Evolutionary conservation across 2,797 vertebrate species (phyloP), one percentile per base, ranked within the genome.

Genomic region (Tympanoctomys barrerae): DNA sequence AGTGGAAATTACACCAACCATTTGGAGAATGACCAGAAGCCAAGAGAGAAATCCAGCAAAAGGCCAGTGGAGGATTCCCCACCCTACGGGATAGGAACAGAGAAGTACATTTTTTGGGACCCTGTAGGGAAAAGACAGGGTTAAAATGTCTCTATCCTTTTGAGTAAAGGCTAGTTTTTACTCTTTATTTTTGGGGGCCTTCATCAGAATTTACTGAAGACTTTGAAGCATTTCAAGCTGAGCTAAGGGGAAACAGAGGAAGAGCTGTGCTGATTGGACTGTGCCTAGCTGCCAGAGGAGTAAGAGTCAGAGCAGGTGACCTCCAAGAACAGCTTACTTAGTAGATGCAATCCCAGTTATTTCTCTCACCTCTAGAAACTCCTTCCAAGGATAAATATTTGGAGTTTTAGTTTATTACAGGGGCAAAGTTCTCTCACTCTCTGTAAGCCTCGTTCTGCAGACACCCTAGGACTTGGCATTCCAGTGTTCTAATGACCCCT

Each of bases 381-480:
- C 71, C 46, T 96, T 96, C 54, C 31, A 87, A 54, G 94, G 33
- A 33, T 71, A 59, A 89, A 49, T n/a, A 49, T 33, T 49, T 46
- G 11, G 57, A 83, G 31, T 90, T 84, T 81, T 68, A 62, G 88
- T 83, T 91, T 33, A 84, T 31, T 54, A 68, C 49, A 81, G 71
- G 46, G 26, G 39, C n/a, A 92, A 78, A 57, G 57, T 80, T 93
- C 31, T 70, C 87, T 59, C 46, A 46, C 3, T 75, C 22, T 90
- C 89, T 90, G 70, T 54, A 68, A 83, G 68, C 33, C 57, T 93
- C 24, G 79, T 9, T 22, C 36, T 22, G n/a, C 14, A 78, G 28
- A 70, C 39, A 78, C 22, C 61, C 33, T 2, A 89, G 54, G 22
- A 42, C 54, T 68, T 16, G 39, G 52, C 7, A 26, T 42, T 24